These are phyloP conservation scores for Grapholita molesta DNA, from an alignment of 1,140 invertebrate genomes.

Conservation along the genomic window DNA sequence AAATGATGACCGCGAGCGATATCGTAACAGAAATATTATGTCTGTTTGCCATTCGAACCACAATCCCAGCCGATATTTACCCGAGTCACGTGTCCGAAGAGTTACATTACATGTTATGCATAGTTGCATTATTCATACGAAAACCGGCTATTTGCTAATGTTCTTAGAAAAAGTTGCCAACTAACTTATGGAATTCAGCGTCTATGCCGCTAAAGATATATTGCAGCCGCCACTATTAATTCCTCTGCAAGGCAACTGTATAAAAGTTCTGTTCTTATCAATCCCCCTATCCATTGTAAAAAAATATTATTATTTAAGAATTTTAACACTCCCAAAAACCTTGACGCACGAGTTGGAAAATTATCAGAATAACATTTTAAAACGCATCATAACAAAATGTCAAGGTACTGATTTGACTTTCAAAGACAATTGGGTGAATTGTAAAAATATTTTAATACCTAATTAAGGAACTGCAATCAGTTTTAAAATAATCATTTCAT, in stretches of 20 bases:
- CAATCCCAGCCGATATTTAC: conserved; percentile 46
- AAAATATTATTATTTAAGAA: no score
- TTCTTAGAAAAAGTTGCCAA: conserved; percentile 31
- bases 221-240: background rate
- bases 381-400: background rate
- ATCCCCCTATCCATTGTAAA: no score
- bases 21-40: background rate
- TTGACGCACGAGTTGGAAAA: background rate
- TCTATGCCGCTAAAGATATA: background rate
- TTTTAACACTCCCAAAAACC: background rate
- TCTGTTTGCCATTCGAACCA: conserved; percentile 45
- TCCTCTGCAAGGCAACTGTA: background rate
- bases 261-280: no score
- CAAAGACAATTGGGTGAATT: no score
- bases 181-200: background rate
- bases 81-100: conserved; percentile 54
- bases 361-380: background rate
- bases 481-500: no score
- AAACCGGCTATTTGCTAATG: conserved; percentile 27
- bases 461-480: no score
- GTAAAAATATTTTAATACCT: no score
- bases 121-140: conserved; percentile 58
- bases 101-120: conserved; percentile 59
- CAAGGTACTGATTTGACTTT: background rate
- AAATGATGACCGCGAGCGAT: background rate